Percentiles rank a stretch among this genome's conserved stretches.
These are phyloP conservation scores for Petrocephalus schoutedeni DNA, from an alignment of 2,797 vertebrate species.

Conservation along the genomic window DNA sequence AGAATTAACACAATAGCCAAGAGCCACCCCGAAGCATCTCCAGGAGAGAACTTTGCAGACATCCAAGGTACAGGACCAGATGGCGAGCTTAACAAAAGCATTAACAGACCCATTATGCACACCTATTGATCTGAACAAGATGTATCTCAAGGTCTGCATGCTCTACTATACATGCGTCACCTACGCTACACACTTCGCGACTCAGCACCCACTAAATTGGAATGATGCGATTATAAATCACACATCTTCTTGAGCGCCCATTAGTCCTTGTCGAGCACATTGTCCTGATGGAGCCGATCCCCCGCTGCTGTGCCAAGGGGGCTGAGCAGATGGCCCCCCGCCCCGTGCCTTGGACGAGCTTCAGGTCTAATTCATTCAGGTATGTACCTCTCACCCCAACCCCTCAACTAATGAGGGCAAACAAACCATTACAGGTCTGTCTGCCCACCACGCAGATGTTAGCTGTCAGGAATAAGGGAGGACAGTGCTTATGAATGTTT, in stretches of 20 bases:
- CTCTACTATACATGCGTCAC: not conserved
- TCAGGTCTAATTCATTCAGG: slow-evolving; percentile 28
- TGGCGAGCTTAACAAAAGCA: not conserved
- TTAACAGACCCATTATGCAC: not conserved
- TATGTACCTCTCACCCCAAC: not conserved
- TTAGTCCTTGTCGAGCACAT: not conserved
- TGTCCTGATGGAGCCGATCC: too few relatives aligned
- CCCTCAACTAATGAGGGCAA: slow-evolving; percentile 30
- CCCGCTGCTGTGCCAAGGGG: not conserved
- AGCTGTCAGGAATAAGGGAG: slow-evolving; percentile 23
- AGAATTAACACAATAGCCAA: not conserved
- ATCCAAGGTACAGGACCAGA: not conserved
- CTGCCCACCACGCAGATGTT: slow-evolving; percentile 28
- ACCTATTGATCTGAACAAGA: not conserved
- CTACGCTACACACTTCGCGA: not conserved
- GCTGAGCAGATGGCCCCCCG: not conserved
- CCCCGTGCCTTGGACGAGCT: slow-evolving; percentile 34
- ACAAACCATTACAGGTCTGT: slow-evolving; percentile 41
- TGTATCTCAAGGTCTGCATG: not conserved
- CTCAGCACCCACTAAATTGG: not conserved
- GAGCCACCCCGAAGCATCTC: not conserved
- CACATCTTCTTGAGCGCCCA: not conserved
- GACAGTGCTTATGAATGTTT: slow-evolving; percentile 24
- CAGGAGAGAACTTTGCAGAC: not conserved
- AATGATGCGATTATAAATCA: not conserved